These are phyloP conservation scores for Lycaena phlaeas DNA, from an alignment of 2,888 invertebrate species.

Conservation along the genomic window DNA sequence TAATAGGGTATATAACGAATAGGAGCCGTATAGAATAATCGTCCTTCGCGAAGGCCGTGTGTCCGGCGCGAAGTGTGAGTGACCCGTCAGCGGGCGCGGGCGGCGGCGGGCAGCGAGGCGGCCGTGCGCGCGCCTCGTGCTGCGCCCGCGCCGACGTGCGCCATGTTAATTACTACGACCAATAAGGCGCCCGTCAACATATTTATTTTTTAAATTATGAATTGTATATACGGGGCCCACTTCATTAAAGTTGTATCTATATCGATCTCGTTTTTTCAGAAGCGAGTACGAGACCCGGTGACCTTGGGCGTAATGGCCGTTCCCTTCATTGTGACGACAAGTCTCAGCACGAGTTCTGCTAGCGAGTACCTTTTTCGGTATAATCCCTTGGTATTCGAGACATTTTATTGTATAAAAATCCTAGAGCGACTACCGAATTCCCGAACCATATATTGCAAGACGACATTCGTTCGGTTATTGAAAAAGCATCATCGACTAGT, in stretches of 20 bases:
- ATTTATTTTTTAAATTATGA: slow-evolving; percentile 50
- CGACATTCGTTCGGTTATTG: slow-evolving; percentile 47
- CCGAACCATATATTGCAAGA: slow-evolving; percentile 56
- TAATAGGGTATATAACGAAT: too few relatives aligned
- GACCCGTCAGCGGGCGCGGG: slow-evolving; percentile 46
- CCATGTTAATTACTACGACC: slow-evolving; percentile 64
- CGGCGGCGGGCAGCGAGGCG: slow-evolving; percentile 49
- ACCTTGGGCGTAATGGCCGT: slow-evolving; percentile 55
- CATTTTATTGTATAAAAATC: slow-evolving; percentile 57
- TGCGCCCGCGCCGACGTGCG: slow-evolving; percentile 38
- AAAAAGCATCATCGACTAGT: slow-evolving; percentile 41
- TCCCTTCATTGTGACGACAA: too few relatives aligned
- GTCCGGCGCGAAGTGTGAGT: slow-evolving; percentile 42
- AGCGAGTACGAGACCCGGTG: slow-evolving; percentile 24
- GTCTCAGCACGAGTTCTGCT: slow-evolving; percentile 42
- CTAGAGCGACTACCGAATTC: slow-evolving; percentile 53
- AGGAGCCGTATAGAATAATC: slow-evolving; percentile 30
- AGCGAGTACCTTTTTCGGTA: slow-evolving; percentile 55
- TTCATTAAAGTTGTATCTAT: slow-evolving; percentile 42
- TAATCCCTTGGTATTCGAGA: slow-evolving; percentile 41
- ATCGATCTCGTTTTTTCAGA: slow-evolving; percentile 32
- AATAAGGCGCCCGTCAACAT: slow-evolving; percentile 61
- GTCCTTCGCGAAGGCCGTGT: slow-evolving; percentile 59
- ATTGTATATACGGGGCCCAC: slow-evolving; percentile 35
- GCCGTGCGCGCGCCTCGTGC: slow-evolving; percentile 28